phyloP scores from a whole-genome alignment of 1,140 invertebrate genomes.

The Saccostrea glomerata region DNA sequence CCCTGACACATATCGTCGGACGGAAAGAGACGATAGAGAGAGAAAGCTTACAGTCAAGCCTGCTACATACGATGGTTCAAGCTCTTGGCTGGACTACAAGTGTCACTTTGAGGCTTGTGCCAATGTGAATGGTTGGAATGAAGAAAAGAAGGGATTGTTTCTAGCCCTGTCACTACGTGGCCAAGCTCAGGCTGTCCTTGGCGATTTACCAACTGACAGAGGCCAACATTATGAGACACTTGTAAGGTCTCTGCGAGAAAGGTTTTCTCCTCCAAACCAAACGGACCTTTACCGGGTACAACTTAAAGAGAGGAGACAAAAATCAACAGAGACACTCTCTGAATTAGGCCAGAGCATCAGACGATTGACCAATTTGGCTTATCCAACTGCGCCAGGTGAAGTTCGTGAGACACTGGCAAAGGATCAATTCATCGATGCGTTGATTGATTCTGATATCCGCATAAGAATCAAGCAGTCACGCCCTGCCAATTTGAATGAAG shows the following conservation, averaged over 20 bases:
- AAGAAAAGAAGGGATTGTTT: slow-evolving; percentile 36
- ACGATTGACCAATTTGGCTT: slow-evolving; percentile 24
- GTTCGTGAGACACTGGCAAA: slow-evolving; percentile 20
- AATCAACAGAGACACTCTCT: background rate
- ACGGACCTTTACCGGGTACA: slow-evolving; percentile 50
- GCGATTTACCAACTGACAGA: background rate
- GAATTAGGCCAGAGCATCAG: slow-evolving; percentile 36
- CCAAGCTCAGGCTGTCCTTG: background rate
- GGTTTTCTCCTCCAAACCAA: slow-evolving; percentile 46
- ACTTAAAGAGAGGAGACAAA: slow-evolving; percentile 37
- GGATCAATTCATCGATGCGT: slow-evolving; percentile 12
- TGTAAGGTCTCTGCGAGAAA: slow-evolving; percentile 31
- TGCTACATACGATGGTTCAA: slow-evolving; percentile 32
- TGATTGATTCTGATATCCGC: background rate
- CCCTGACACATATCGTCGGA: background rate
- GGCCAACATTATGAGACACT: background rate
- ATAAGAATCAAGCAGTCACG: background rate
- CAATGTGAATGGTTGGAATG: slow-evolving; percentile 33
- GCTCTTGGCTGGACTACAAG: slow-evolving; percentile 36
- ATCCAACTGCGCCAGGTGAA: background rate
- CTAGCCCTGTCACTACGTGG: slow-evolving; percentile 4
- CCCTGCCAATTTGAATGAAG: background rate
- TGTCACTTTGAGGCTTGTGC: slow-evolving; percentile 42
- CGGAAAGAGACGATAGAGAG: background rate
- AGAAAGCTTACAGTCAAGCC: slow-evolving; percentile 27